phyloP scores from a whole-genome alignment of 2,888 invertebrate genomes.

The Cepaea hortensis region DNA sequence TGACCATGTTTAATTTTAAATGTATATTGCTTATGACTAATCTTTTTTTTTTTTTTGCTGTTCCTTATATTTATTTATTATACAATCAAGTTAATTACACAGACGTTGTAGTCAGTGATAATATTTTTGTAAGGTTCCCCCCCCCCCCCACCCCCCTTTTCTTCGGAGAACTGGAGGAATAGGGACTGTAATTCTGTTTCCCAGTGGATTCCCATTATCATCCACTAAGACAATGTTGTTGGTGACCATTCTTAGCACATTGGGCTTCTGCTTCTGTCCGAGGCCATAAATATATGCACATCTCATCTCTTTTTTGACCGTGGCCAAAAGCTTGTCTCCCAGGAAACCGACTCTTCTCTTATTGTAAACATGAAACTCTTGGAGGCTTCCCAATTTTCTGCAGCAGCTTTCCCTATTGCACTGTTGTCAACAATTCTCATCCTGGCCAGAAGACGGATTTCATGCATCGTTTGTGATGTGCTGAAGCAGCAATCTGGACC shows the following conservation, averaged over 20 bases:
- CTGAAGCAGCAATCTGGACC: constrained; percentile 54
- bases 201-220: constrained; percentile 94
- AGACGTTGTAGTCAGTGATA: constrained; percentile 92
- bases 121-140: constrained; percentile 85
- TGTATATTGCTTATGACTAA: too few relatives aligned
- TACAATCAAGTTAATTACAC: constrained; percentile 78
- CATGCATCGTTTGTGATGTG: constrained; percentile 61
- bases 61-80: too few relatives aligned
- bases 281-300: constrained; percentile 91
- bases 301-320: constrained; percentile 96
- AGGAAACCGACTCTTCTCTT: constrained; percentile 78
- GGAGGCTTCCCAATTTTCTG: constrained; percentile 81
- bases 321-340: constrained; percentile 92
- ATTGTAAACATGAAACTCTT: too few relatives aligned
- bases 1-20: too few relatives aligned
- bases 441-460: constrained; percentile 80
- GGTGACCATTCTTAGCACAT: constrained; percentile 92
- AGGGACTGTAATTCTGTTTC: constrained; percentile 95
- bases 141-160: constrained; percentile 52
- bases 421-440: constrained; percentile 97
- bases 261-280: constrained; percentile 87
- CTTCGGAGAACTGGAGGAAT: constrained; percentile 89
- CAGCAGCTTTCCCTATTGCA: constrained; percentile 93
- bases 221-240: constrained; percentile 97
- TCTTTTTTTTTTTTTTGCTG: too few relatives aligned